These are phyloP conservation scores for Boloria euphrosyne DNA, from an alignment of 2,888 invertebrate genomes.

Conservation along the genomic window DNA sequence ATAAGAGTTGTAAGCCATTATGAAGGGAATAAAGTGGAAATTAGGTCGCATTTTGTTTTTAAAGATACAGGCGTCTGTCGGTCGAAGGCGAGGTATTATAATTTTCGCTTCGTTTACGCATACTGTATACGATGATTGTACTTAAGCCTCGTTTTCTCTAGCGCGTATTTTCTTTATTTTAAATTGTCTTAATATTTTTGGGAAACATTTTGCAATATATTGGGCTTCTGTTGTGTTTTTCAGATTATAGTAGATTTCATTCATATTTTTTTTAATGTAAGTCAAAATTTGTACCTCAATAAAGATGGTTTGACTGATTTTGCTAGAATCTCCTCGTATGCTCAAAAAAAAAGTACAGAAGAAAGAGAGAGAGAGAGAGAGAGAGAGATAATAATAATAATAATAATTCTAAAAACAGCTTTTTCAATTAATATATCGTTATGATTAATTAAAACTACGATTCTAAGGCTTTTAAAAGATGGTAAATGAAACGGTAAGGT, in stretches of 20 bases:
- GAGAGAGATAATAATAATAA: no score
- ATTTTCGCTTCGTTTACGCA: slow-evolving; percentile 36
- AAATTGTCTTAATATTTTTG: neutral
- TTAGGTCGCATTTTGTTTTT: slow-evolving; percentile 41
- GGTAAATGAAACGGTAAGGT: neutral
- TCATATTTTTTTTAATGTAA: no score
- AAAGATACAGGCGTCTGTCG: slow-evolving; percentile 43
- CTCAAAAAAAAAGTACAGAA: no score
- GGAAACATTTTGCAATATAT: neutral
- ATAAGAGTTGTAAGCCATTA: slow-evolving; percentile 38
- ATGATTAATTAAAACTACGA: no score
- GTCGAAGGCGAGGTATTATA: slow-evolving; percentile 49
- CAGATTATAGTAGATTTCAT: no score
- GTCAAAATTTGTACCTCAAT: no score
- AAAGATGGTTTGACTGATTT: no score
- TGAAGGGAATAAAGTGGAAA: slow-evolving; percentile 42
- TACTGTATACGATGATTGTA: slow-evolving; percentile 34
- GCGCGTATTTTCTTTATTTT: neutral
- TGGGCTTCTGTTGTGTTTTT: neutral
- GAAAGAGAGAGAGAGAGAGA: no score
- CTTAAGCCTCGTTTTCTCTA: slow-evolving; percentile 16
- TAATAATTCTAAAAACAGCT: no score
- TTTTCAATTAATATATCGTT: no score
- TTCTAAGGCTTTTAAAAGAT: neutral
- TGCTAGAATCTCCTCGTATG: no score